Evolutionary conservation across 2,888 invertebrate species (phyloP).

Genomic region (Barypeithes pellucidus): DNA sequence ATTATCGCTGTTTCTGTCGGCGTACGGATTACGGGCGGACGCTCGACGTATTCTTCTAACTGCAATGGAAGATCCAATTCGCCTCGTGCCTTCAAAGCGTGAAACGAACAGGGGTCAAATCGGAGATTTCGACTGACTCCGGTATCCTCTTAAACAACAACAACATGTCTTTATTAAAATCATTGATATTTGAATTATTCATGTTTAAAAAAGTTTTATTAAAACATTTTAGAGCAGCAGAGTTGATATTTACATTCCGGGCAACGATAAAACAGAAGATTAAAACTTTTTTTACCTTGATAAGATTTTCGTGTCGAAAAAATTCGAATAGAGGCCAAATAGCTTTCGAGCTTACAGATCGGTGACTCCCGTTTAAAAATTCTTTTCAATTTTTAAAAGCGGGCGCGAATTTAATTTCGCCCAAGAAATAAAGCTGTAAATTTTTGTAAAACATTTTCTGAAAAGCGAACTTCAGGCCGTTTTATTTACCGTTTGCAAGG

Average conservation of each 20-base stretch:
- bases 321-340: slow-evolving; percentile 15
- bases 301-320: slow-evolving; percentile 14
- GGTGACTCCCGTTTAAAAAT: slow-evolving; percentile 9
- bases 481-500: neutral
- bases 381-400: slow-evolving; percentile 15
- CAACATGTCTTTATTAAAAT: neutral
- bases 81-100: too few species aligned
- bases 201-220: neutral
- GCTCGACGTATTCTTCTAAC: too few species aligned
- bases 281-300: slow-evolving; percentile 11
- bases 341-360: slow-evolving; percentile 17
- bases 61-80: too few species aligned
- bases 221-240: neutral
- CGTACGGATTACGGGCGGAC: too few species aligned
- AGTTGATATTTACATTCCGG: slow-evolving; percentile 10
- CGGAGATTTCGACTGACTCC: too few species aligned
- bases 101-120: too few species aligned
- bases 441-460: neutral
- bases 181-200: neutral
- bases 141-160: too few species aligned
- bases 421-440: neutral
- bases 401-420: slow-evolving; percentile 5
- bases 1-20: too few species aligned
- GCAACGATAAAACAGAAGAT: slow-evolving; percentile 16
- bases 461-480: neutral